Percentiles rank a stretch among this genome's conserved stretches.
Evolutionary conservation across 2,888 invertebrate genomes (phyloP).

Genomic region (Ametastegia equiseti): DNA sequence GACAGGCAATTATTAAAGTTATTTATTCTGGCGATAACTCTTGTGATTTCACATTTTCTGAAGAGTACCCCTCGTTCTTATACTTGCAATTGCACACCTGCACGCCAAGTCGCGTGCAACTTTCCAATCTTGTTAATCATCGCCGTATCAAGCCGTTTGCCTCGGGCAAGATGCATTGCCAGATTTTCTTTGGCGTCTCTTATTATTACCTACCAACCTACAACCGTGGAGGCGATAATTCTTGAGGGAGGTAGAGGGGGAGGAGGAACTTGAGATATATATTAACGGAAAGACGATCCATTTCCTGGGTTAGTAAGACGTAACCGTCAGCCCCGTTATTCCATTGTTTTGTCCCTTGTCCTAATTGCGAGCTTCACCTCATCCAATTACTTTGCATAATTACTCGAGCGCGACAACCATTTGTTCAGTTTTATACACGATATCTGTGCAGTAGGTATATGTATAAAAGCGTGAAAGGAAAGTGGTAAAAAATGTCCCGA

Average conservation of each 20-base stretch:
- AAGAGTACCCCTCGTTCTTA: slow-evolving; percentile 1
- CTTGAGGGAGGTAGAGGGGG: no score
- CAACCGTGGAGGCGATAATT: background rate
- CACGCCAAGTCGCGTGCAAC: slow-evolving; percentile 41
- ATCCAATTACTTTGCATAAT: slow-evolving; percentile 12
- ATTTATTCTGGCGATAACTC: slow-evolving; percentile 37
- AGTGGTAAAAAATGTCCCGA: background rate
- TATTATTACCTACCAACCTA: no score
- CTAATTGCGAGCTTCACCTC: slow-evolving; percentile 19
- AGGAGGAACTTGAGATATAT: background rate
- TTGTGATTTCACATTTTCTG: slow-evolving; percentile 37
- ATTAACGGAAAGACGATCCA: slow-evolving; percentile 35
- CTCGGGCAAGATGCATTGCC: slow-evolving; percentile 22
- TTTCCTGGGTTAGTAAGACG: slow-evolving; percentile 6
- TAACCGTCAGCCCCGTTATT: slow-evolving; percentile 15
- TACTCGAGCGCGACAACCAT: slow-evolving; percentile 25
- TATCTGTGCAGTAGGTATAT: background rate
- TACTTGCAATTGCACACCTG: slow-evolving; percentile 32
- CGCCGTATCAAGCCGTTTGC: slow-evolving; percentile 40
- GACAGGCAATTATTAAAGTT: slow-evolving; percentile 33
- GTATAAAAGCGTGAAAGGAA: background rate
- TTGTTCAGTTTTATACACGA: background rate
- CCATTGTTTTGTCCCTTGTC: slow-evolving; percentile 6
- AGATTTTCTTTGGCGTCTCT: slow-evolving; percentile 37
- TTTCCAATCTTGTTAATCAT: slow-evolving; percentile 46